Conservation (phyloP, 2,113 vertebrate genomes). For the Apaloderma vittatum region DNA sequence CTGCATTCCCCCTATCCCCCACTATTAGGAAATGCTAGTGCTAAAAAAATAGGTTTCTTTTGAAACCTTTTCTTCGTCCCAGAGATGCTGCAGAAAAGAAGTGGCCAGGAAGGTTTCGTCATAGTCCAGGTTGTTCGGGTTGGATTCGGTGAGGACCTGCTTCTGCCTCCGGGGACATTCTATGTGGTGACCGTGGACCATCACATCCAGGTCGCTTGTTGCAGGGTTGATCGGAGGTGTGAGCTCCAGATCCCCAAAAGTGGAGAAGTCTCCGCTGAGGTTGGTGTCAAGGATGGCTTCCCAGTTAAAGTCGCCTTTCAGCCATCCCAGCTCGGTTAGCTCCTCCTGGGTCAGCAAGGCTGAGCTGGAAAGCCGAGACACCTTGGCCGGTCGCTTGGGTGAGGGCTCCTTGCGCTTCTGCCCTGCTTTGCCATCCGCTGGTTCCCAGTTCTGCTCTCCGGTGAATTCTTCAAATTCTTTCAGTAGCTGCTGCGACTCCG, state of each 20-base stretch:
- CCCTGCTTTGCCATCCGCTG: constrained; percentile 65
- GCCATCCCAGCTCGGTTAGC: constrained; percentile 86
- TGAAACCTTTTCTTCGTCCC: constrained; percentile 92
- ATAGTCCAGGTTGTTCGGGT: constrained; percentile 83
- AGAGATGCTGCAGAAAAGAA: constrained; percentile 90
- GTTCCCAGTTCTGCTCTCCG: constrained; percentile 77
- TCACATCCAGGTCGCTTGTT: constrained; percentile 79
- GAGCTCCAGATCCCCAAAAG: constrained; percentile 82
- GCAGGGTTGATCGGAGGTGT: constrained; percentile 83
- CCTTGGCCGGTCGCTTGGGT: constrained; percentile 79
- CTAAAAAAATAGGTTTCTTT: too few species aligned
- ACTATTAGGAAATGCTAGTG: too few species aligned
- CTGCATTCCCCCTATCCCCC: too few species aligned
- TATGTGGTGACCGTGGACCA: constrained; percentile 72
- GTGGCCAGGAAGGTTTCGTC: constrained; percentile 92
- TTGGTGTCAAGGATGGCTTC: constrained; percentile 89
- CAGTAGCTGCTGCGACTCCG: constrained; percentile 87
- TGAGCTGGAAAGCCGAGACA: constrained; percentile 76
- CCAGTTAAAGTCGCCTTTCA: constrained; percentile 97
- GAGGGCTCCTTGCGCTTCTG: constrained; percentile 84
- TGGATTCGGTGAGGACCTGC: constrained; percentile 69
- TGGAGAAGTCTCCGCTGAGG: constrained; percentile 82
- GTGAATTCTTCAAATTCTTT: constrained; percentile 89
- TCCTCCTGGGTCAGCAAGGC: constrained; percentile 87
- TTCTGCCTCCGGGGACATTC: constrained; percentile 71